phyloP scores from a whole-genome alignment of 1,140 invertebrate genomes.

The Penaeus japonicus region DNA sequence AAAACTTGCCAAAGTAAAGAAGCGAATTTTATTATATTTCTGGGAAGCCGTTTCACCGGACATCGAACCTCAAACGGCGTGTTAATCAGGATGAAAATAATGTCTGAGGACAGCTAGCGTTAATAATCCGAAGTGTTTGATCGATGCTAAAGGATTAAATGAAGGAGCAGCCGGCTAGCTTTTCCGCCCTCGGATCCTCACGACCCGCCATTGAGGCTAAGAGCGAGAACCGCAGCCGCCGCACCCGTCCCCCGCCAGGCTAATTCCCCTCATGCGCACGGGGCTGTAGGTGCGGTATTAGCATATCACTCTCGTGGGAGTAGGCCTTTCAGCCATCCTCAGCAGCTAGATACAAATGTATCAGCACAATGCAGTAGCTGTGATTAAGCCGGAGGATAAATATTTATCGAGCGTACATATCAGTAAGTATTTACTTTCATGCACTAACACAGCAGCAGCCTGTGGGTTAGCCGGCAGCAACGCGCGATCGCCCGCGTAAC shows the following conservation, averaged over 20 bases:
- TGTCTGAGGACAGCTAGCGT: no score
- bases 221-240: not conserved
- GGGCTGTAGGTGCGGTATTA: not conserved
- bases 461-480: not conserved
- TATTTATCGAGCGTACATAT: constrained; percentile 45
- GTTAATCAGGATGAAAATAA: no score
- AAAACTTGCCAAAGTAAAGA: not conserved
- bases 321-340: not conserved
- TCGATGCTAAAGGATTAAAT: constrained; percentile 36
- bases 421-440: constrained; percentile 28
- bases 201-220: constrained; percentile 25
- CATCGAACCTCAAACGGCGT: no score
- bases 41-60: no score
- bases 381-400: constrained; percentile 43
- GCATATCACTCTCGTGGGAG: not conserved
- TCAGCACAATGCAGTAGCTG: constrained; percentile 46
- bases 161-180: constrained; percentile 25
- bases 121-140: not conserved
- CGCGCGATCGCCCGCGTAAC: not conserved
- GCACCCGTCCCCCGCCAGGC: not conserved
- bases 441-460: not conserved
- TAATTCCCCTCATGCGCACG: not conserved
- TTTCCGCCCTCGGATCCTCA: constrained; percentile 24
- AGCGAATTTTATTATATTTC: not conserved
- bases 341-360: constrained; percentile 35